These are phyloP conservation scores for Drosophila anomalipes DNA, from an alignment of 2,888 invertebrate species.

Conservation along the genomic window DNA sequence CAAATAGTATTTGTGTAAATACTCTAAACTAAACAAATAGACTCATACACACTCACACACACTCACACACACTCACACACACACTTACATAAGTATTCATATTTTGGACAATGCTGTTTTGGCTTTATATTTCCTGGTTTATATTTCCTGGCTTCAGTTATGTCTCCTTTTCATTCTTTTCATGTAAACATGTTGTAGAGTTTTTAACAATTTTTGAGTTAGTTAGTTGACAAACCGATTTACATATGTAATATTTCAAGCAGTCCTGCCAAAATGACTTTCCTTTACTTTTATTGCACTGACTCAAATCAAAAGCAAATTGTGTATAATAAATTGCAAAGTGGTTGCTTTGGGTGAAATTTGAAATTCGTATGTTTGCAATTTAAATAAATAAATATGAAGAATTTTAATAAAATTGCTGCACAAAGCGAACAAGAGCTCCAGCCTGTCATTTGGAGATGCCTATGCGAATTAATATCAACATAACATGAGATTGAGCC, in stretches of 20 bases:
- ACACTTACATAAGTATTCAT: background rate
- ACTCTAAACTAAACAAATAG: background rate
- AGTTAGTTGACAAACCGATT: background rate
- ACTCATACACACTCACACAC: background rate
- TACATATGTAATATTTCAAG: background rate
- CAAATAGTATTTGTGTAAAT: background rate
- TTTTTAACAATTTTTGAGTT: background rate
- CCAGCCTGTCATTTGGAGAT: constrained; percentile 1
- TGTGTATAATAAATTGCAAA: background rate
- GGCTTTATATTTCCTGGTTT: background rate
- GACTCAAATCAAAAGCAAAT: background rate
- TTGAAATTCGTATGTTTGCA: background rate
- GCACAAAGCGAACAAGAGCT: background rate
- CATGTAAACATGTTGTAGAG: background rate
- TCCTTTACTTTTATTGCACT: background rate
- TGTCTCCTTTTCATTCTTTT: background rate
- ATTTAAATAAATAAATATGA: constrained; percentile 32
- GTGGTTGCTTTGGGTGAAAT: background rate
- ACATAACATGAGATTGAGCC: background rate
- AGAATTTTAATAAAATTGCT: constrained; percentile 14
- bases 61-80: background rate
- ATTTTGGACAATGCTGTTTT: background rate
- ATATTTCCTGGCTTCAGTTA: background rate
- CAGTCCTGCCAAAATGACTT: background rate
- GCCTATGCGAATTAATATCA: constrained; percentile 4